Base-by-base conservation (phyloP, 2,888 invertebrate species). In the Horisme vitalbata region DNA sequence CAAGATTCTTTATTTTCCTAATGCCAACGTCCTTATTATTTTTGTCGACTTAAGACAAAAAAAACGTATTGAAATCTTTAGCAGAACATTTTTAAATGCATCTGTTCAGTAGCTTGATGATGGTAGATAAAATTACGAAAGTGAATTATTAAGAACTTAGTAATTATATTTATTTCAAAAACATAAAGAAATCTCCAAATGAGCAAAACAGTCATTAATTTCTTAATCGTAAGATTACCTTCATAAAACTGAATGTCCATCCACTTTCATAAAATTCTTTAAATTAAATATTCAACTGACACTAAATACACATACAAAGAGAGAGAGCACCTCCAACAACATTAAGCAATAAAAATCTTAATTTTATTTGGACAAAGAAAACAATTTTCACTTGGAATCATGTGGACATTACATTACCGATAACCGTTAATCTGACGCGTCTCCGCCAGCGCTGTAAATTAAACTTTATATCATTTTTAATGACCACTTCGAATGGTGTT, bases 391-490 rank as follows among this genome's bases (percentile, higher is more conserved):
- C 69, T 55, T 71, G 55, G 71, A 59, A 60, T 57, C 67, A 68
- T 74, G 74, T 78, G 81, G 79, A 79, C 80, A 78, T 80, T 72
- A 82, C 79, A 77, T 81, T 81, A 65, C 75, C 76, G 76, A 80
- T 81, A 79, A 79, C 88, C 79, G 84, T 83, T 84, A 86, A 85
- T 82, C 83, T 77, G 66, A 79, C 75, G 71, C 69, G 58, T 59
- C 56, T 58, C 58, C 49, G 70, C 59, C 76, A 74, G 66, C 58
- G 84, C 67, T 81, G 83, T 88, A 88, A 89, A 89, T 88, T 87
- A 81, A 86, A 87, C 69, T 88, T 88, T 88, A 89, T 89, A 84
- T 84, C 83, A 86, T 83, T 87, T 88, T 89, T 89, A 88, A 88
- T 83, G 86, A 78, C 76, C 76, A 63, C 68, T 63, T 74, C 80